Percentiles rank a stretch among this genome's conserved stretches.
These are phyloP conservation scores for Hypomecis punctinalis DNA, from an alignment of 2,888 invertebrate genomes.

Conservation along the genomic window DNA sequence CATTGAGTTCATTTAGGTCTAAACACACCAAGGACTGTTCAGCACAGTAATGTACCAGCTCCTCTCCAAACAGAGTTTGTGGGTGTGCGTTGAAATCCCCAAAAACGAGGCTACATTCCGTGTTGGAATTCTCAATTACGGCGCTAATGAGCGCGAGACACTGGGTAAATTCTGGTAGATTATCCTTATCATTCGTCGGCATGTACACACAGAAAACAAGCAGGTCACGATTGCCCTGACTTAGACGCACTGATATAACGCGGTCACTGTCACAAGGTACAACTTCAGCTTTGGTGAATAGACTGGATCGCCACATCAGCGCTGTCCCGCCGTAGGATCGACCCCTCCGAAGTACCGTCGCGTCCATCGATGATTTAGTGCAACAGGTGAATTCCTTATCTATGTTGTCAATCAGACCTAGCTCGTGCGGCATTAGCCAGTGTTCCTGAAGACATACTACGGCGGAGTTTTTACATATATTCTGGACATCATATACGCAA, in stretches of 20 bases:
- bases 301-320: conserved; percentile 28
- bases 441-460: conserved; percentile 37
- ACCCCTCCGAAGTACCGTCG: conserved; percentile 24
- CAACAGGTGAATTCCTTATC: conserved; percentile 29
- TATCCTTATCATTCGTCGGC: background rate
- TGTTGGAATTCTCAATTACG: background rate
- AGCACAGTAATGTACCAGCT: background rate
- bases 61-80: conserved; percentile 1
- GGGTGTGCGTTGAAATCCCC: conserved; percentile 3
- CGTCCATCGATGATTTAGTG: conserved; percentile 35
- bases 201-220: background rate
- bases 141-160: conserved; percentile 3
- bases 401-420: conserved; percentile 25
- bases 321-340: conserved; percentile 36
- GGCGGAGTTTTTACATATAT: conserved; percentile 24
- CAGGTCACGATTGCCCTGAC: background rate
- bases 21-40: background rate
- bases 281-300: conserved; percentile 25
- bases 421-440: conserved; percentile 34
- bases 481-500: conserved; percentile 11
- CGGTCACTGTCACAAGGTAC: conserved; percentile 18
- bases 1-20: background rate
- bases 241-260: background rate
- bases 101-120: background rate
- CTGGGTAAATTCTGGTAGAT: conserved; percentile 1